phyloP scores from a whole-genome alignment of 2,888 invertebrate genomes.

The Sphaerophoria rueppellii region DNA sequence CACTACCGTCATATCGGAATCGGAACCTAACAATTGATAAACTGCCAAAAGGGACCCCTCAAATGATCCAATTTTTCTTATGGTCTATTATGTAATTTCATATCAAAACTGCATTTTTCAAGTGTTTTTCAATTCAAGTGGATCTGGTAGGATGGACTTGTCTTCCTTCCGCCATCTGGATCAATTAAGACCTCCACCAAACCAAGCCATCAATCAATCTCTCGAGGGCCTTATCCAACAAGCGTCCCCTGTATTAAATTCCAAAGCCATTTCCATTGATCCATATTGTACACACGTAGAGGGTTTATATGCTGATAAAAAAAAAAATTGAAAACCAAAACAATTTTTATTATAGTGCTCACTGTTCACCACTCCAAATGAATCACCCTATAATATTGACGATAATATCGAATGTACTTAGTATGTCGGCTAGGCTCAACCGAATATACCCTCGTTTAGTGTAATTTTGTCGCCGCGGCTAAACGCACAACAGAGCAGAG shows the following conservation, averaged over 20 bases:
- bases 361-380: conserved; percentile 26
- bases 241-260: conserved; percentile 53
- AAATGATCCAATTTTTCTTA: conserved; percentile 56
- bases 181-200: conserved; percentile 53
- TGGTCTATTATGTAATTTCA: conserved; percentile 71
- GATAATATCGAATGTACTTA: conserved; percentile 70
- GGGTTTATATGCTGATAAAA: background rate
- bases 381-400: conserved; percentile 71
- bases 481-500: conserved; percentile 46
- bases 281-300: background rate
- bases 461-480: conserved; percentile 66
- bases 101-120: conserved; percentile 67
- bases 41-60: background rate
- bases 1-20: background rate
- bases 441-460: conserved; percentile 64
- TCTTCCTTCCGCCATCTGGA: conserved; percentile 67
- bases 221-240: conserved; percentile 63
- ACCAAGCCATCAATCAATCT: conserved; percentile 64
- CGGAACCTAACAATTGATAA: conserved; percentile 7
- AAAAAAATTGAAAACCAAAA: conserved; percentile 1
- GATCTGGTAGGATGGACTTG: conserved; percentile 29
- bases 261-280: conserved; percentile 36
- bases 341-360: conserved; percentile 46
- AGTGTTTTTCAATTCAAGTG: conserved; percentile 71
- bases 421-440: conserved; percentile 50